Evolutionary conservation across 2,797 vertebrate genomes (phyloP), one percentile per base, ranked within the genome.

Genomic region (Syngnathus rostellatus): DNA sequence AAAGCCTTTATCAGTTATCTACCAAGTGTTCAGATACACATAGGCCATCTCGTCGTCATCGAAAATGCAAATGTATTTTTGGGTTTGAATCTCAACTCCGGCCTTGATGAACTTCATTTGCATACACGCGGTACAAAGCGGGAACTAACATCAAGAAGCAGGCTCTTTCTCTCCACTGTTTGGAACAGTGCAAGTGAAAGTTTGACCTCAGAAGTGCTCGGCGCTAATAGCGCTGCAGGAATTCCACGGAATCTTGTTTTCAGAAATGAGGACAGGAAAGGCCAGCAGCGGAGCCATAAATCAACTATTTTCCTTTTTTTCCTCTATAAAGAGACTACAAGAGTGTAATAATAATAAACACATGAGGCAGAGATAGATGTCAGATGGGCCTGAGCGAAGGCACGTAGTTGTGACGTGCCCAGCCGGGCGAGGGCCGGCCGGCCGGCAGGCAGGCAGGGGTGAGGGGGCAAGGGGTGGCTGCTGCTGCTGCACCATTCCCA

Each of bases 261-360:
- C 75, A 85, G 73, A 82, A 77, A 85, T 78, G 79, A 85, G 81
- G 70, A 85, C 81, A 77, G 81, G 82, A 88, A 87, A 83, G 77
- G 69, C 74, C 77, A 87, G 85, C 80, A 85, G 82, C 65, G 72
- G 75, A 85, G 69, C 77, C 84, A 87, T 81, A 86, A 89, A 88
- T 89, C 85, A 82, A 69, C 64, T 23, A 23, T 45, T 69, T 61
- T 31, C 12, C 50, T 62, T 25, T 68, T 68, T 69, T 60, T 48
- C 5, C 66, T 80, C 17, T 46, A 67, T 71, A 80, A 80, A 83
- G 85, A 79, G 79, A 81, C 78, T 6, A 39, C 77, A 82, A 79
- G 75, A 75, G 83, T 81, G 81, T 82, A 87, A 89, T 86, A 90
- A 89, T 83, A 91, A 90, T 89, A 62, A 62, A 62, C 86, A 89